Conservation (phyloP, 2,797 vertebrate genomes). For the Danio jaintianensis region DNA sequence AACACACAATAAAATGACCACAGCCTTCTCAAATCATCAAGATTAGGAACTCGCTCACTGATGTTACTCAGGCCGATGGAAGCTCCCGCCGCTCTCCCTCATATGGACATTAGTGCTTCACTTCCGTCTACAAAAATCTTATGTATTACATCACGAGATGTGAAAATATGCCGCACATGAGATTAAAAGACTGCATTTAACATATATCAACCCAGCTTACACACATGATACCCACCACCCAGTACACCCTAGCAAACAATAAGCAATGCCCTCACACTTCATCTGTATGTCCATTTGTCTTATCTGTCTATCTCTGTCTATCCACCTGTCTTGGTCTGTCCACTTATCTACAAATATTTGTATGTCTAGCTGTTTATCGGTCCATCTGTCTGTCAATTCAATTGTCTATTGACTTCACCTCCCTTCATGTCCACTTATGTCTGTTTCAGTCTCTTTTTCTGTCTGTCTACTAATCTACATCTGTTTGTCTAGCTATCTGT, state of each 20-base stretch:
- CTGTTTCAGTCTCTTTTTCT: too few relatives aligned
- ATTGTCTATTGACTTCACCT: too few relatives aligned
- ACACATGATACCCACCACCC: neutral
- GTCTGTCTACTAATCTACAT: too few relatives aligned
- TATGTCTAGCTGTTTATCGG: too few relatives aligned
- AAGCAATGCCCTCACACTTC: too few relatives aligned
- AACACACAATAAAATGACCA: slow-evolving; percentile 45
- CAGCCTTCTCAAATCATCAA: slow-evolving; percentile 13
- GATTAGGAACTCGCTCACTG: slow-evolving; percentile 40
- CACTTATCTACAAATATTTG: too few relatives aligned
- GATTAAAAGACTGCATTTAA: neutral
- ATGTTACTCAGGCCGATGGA: slow-evolving; percentile 45
- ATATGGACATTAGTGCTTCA: slow-evolving; percentile 13
- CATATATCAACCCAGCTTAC: neutral
- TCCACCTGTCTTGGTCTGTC: too few relatives aligned
- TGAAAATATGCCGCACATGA: neutral
- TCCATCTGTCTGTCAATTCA: too few relatives aligned
- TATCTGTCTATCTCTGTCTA: too few relatives aligned
- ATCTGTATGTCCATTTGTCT: too few relatives aligned
- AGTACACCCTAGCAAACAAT: neutral
- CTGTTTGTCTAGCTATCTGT: too few relatives aligned
- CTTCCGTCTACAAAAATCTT: neutral
- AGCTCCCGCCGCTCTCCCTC: slow-evolving; percentile 23
- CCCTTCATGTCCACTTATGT: too few relatives aligned
- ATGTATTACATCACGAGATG: neutral